Evolutionary conservation across 2,113 vertebrate genomes (phyloP).

Genomic region (Heterotilapia buettikoferi): DNA sequence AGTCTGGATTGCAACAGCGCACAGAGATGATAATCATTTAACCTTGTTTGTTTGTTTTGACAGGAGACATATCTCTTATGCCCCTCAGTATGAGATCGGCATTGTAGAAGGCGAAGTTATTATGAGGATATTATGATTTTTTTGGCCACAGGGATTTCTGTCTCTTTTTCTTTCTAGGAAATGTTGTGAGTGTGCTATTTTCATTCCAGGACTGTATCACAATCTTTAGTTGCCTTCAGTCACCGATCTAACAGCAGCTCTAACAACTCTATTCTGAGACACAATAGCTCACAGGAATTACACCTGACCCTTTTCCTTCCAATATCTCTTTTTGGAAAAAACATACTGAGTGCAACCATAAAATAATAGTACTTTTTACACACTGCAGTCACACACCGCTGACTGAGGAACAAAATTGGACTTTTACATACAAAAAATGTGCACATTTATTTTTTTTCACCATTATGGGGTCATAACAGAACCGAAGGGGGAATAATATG

Average conservation of each 20-base stretch:
- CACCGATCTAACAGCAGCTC: not conserved
- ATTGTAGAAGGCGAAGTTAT: not conserved
- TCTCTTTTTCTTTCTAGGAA: not conserved
- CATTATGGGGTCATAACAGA: not conserved
- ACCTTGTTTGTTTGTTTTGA: not conserved
- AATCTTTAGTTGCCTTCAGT: not conserved
- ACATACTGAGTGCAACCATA: not conserved
- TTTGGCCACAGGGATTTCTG: not conserved
- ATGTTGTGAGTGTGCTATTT: not conserved
- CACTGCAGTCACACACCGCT: not conserved
- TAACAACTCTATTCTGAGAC: not conserved
- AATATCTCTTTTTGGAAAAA: not conserved
- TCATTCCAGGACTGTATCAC: not conserved
- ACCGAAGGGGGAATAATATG: slow-evolving; percentile 11
- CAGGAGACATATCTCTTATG: not conserved
- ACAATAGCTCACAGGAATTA: not conserved
- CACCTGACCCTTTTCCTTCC: not conserved
- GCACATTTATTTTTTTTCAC: not conserved
- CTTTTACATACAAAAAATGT: not conserved
- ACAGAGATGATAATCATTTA: not conserved
- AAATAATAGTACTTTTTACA: not conserved
- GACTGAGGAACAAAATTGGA: not conserved
- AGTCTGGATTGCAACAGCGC: not conserved
- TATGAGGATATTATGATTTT: not conserved
- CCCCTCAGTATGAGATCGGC: not conserved